Conservation (phyloP, 1,140 invertebrate species). For the Aphelenchoides fujianensis region DNA sequence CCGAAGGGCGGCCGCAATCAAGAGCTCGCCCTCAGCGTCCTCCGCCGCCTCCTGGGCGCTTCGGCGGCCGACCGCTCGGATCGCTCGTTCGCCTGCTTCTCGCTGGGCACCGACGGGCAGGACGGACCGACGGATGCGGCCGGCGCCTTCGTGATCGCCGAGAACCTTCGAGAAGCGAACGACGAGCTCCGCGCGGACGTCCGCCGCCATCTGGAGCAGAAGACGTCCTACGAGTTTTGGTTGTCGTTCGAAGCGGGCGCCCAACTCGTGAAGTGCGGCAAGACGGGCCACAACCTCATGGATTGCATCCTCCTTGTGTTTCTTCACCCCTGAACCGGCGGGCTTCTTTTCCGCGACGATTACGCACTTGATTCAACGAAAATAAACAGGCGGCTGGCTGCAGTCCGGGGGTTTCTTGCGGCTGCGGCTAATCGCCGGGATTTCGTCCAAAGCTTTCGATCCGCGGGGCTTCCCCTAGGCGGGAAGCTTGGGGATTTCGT, state of each 20-base stretch:
- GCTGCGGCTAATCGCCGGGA: no score
- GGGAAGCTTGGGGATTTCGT: no score
- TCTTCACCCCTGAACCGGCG: not conserved
- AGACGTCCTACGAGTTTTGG: slow-evolving; percentile 86
- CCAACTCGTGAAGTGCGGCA: slow-evolving; percentile 76
- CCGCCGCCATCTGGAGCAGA: slow-evolving; percentile 70
- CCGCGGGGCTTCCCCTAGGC: no score
- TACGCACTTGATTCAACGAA: not conserved
- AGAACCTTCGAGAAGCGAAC: slow-evolving; percentile 23
- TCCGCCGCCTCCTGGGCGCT: slow-evolving; percentile 62
- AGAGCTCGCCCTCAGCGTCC: slow-evolving; percentile 74
- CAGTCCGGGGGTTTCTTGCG: no score
- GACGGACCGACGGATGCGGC: slow-evolving; percentile 92
- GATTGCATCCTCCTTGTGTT: slow-evolving; percentile 67
- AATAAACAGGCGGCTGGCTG: not conserved
- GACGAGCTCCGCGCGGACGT: slow-evolving; percentile 45
- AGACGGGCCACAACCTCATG: slow-evolving; percentile 98
- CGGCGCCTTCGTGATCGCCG: slow-evolving; percentile 73
- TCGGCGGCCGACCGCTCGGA: not conserved
- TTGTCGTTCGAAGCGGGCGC: slow-evolving; percentile 68
- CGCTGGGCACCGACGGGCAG: slow-evolving; percentile 90
- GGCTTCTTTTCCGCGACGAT: not conserved
- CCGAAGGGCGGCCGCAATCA: slow-evolving; percentile 83
- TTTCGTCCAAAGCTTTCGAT: no score
- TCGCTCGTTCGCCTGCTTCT: slow-evolving; percentile 66